Conservation (phyloP, 1,140 invertebrate species). For the Protaetia brevitarsis region DNA sequence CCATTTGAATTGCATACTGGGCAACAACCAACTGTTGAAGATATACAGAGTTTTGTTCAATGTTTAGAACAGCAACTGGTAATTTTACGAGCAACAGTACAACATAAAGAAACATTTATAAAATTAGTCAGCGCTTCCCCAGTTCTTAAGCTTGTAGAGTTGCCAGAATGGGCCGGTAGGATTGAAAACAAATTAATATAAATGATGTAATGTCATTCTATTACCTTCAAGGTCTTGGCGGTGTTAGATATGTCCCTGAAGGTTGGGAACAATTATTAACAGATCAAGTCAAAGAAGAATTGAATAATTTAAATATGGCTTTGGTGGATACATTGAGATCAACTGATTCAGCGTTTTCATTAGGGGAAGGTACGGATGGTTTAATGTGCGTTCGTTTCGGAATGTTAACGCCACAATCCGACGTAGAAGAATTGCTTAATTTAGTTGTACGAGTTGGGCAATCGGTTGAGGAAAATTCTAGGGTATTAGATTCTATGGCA, state of each 20-base stretch:
- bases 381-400: constrained; percentile 90
- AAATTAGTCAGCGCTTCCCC: constrained; percentile 68
- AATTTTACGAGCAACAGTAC: constrained; percentile 86
- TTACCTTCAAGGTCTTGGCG: constrained; percentile 71
- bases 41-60: constrained; percentile 71
- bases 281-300: constrained; percentile 75
- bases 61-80: constrained; percentile 82
- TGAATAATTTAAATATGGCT: constrained; percentile 85
- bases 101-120: constrained; percentile 80
- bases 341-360: constrained; percentile 91
- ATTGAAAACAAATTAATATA: constrained; percentile 38
- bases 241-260: constrained; percentile 77
- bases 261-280: constrained; percentile 68
- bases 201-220: constrained; percentile 11
- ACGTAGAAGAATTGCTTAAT: constrained; percentile 84
- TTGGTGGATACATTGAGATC: constrained; percentile 83
- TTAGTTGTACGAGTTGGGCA: constrained; percentile 82
- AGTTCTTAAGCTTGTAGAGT: constrained; percentile 75
- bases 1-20: constrained; percentile 63
- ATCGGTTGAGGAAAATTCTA: constrained; percentile 88
- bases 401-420: constrained; percentile 94
- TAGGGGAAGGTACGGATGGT: constrained; percentile 83
- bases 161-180: constrained; percentile 89
- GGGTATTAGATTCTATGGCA: constrained; percentile 90
- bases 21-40: constrained; percentile 59